Conservation (phyloP, 2,797 vertebrate genomes). For the Hyperoplus immaculatus region DNA sequence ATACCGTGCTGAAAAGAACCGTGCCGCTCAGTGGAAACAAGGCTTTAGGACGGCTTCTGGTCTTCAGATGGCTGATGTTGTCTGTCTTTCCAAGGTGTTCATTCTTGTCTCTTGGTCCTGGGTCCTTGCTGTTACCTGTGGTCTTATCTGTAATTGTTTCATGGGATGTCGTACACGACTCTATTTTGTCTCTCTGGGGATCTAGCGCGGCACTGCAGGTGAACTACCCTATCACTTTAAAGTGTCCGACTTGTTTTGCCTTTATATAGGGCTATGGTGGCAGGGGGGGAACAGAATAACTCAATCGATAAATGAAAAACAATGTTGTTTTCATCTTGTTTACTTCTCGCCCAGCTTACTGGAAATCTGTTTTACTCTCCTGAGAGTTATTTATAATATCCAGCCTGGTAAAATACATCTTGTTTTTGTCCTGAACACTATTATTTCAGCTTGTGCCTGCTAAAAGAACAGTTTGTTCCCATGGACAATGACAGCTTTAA, state of each 20-base stretch:
- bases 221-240: slow-evolving; percentile 9
- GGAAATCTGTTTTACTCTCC: slow-evolving; percentile 1
- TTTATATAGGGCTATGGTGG: slow-evolving; percentile 1
- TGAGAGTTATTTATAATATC: slow-evolving; percentile 4
- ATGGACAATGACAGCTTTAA: slow-evolving; percentile 5
- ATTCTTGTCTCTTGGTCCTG: not conserved
- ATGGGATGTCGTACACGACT: not conserved
- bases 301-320: slow-evolving; percentile 22
- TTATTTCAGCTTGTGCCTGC: not conserved
- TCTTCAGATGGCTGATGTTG: not conserved
- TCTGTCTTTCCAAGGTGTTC: not conserved
- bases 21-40: not conserved
- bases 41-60: not conserved
- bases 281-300: not conserved
- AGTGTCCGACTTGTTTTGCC: not conserved
- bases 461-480: slow-evolving; percentile 2
- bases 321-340: not conserved
- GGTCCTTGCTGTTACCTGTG: not conserved
- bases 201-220: not conserved
- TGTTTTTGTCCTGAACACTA: not conserved
- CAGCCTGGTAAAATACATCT: not conserved
- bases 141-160: not conserved
- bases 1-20: no score
- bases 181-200: not conserved
- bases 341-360: slow-evolving; percentile 7